Evolutionary conservation across 2,888 invertebrate species (phyloP), one percentile per base, ranked within the genome.

Genomic region (Stenolophus ochropezus): DNA sequence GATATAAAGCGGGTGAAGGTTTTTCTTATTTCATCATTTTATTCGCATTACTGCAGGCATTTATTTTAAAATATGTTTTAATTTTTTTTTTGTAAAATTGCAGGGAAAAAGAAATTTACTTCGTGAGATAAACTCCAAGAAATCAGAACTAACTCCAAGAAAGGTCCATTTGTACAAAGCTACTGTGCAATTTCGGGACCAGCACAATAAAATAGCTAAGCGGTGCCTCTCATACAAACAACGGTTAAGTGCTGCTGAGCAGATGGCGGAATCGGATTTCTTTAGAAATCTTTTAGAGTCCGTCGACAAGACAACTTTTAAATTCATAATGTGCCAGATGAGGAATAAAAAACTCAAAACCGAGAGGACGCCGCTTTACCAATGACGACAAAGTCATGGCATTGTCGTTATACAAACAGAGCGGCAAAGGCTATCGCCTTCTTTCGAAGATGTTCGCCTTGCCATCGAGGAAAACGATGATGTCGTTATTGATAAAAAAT

Each of bases 391-490:
- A 74, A 51, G 51, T 74, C 6, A 51, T 74, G 27, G 51, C 74
- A 20, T 11, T 74, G 8, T 18, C 74, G 6, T 49, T 74, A 16
- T 25, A 23, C 14, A 74, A 74, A 25, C 74, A 74, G 11, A 53
- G 74, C 14, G 51, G 74, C 8, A 74, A 53, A 20, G 25, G 74
- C 4, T 74, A 49, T 51, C 49, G 51, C 2, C 23, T 74, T 4
- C 16, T 74, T 14, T 18, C 74, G 2, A 74, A 49, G 49, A 74
- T 74, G 25, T 73, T 73, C 47, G 42, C 73, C 2, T 18, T 73
- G 20, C 47, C 73, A 18, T 73, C 73, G n/a, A 73, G 74, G 23
- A 49, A 74, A 49, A 74, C 74, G 11, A 53, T 74, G 6, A 74
- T 51, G 74, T 16, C 16, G 1, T 14, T 74, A 14, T 23, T 74